Percentiles rank a stretch among this genome's conserved stretches.
Evolutionary conservation across 2,888 invertebrate genomes (phyloP).

Genomic region (Hydriomena furcata): DNA sequence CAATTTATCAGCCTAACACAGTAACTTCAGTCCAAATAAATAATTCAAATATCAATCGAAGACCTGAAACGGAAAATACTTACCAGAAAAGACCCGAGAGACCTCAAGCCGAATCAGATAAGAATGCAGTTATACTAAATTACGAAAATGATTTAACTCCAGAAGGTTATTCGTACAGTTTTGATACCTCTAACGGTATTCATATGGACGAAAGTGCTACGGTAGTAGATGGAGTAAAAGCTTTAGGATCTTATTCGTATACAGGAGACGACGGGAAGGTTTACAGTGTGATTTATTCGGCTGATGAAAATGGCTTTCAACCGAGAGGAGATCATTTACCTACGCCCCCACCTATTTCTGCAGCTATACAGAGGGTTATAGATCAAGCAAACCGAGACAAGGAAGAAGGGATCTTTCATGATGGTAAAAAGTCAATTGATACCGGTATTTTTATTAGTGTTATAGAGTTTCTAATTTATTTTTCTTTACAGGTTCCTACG

Average conservation of each 20-base stretch:
- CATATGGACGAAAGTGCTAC: constrained; percentile 65
- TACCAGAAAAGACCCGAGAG: constrained; percentile 39
- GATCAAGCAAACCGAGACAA: constrained; percentile 59
- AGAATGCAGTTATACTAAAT: constrained; percentile 58
- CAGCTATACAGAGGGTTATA: constrained; percentile 63
- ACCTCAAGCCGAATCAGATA: constrained; percentile 55
- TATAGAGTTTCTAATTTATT: neutral
- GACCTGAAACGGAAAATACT: constrained; percentile 23
- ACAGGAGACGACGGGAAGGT: constrained; percentile 70
- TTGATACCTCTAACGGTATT: constrained; percentile 71
- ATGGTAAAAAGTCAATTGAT: constrained; percentile 52
- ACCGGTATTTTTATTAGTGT: neutral
- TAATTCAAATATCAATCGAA: constrained; percentile 13
- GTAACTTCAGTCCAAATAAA: neutral
- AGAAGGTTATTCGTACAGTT: constrained; percentile 61
- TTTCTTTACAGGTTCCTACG: constrained; percentile 57
- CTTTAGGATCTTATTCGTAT: constrained; percentile 66
- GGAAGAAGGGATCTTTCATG: constrained; percentile 58
- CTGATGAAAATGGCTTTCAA: constrained; percentile 71
- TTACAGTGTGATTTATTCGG: constrained; percentile 62
- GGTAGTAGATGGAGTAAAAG: constrained; percentile 61
- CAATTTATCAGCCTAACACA: neutral
- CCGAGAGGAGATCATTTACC: constrained; percentile 71
- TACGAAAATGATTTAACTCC: constrained; percentile 57
- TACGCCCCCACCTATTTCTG: constrained; percentile 68